These are phyloP conservation scores for Petrosia ficiformis DNA, from an alignment of 37 sponge, comb jelly and placozoan species.

Conservation along the genomic window DNA sequence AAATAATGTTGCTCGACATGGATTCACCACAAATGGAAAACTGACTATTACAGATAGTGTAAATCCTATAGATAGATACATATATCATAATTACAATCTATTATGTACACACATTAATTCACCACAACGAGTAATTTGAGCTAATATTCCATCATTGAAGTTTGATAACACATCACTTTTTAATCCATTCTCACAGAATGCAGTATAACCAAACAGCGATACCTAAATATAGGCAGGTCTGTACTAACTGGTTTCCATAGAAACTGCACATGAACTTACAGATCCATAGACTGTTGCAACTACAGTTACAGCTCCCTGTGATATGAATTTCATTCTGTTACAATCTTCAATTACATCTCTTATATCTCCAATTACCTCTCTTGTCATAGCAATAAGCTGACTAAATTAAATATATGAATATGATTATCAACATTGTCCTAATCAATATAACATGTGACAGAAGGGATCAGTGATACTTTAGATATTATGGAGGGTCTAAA, in stretches of 20 bases:
- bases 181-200: conserved; percentile 31
- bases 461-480: no score
- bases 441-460: no score
- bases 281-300: conserved; percentile 37
- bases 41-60: conserved; percentile 60
- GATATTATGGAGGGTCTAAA: no score
- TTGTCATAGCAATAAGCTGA: background rate
- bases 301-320: conserved; percentile 30
- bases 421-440: background rate
- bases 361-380: background rate
- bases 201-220: conserved; percentile 67
- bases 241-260: background rate
- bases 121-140: conserved; percentile 52
- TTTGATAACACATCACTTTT: conserved; percentile 69
- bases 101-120: conserved; percentile 5
- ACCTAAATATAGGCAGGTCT: conserved; percentile 29
- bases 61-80: conserved; percentile 48
- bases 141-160: conserved; percentile 32
- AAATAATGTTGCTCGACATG: conserved; percentile 63
- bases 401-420: background rate
- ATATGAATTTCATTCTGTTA: conserved; percentile 34
- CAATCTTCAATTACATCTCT: background rate
- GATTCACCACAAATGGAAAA: conserved; percentile 75
- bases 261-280: conserved; percentile 36
- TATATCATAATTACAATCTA: background rate